Evolutionary conservation across 2,888 invertebrate genomes (phyloP), one percentile per base, ranked within the genome.

Genomic region (Spilarctia lutea): DNA sequence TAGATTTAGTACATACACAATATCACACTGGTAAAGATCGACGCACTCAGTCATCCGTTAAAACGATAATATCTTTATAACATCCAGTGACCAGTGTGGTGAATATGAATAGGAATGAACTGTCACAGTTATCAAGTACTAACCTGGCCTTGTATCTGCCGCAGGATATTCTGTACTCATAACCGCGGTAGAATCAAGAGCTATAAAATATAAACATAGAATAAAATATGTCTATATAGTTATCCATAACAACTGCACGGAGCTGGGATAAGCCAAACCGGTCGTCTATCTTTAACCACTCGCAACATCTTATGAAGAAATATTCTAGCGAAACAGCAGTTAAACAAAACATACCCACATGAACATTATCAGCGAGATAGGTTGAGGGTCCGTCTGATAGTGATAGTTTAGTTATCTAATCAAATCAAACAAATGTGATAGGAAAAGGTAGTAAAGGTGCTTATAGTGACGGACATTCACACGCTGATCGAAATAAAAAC

Each of bases 31-130:
- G 88, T 85, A 88, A 91, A 88, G 87, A 90, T 88, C 88, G 86
- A 87, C 86, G 87, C 85, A 89, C 88, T 91, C 85, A 88, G 84
- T 87, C 86, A 90, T 90, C 88, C 86, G 89, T 87, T 88, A 82
- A 80, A 85, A 85, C 76, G 88, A 90, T 91, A 88, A 85, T 88
- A 90, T 91, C 89, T 89, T 87, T 87, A 87, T 85, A 85, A 84
- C 84, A 79, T 85, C 78, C 84, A 81, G 83, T 86, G 87, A 85
- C 77, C 84, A 81, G 84, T 86, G 87, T 87, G 89, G 88, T 88
- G 80, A 86, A 85, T 89, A 86, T 88, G 81, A 86, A 85, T 89
- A 86, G 87, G 82, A 89, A 91, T 89, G 82, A 89, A 87, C 85
- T 85, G 80, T 85, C 85, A 81, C 82, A 80, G 79, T 83, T 79